Evolutionary conservation across 1,140 invertebrate species (phyloP), one percentile per base, ranked within the genome.

Genomic region (Gonioctena quinquepunctata): DNA sequence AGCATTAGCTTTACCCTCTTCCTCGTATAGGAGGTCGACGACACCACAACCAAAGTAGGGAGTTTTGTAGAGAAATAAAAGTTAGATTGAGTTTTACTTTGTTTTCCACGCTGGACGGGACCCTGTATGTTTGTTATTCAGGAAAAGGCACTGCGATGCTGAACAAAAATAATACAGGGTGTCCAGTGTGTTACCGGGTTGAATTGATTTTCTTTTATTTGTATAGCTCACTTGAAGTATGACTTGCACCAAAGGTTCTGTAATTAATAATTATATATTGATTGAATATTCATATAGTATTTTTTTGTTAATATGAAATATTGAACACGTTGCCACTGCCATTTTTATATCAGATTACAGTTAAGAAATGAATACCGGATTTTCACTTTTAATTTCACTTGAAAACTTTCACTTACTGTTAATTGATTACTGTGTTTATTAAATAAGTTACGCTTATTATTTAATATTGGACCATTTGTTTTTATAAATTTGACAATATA

Each of bases 11-110:
- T 75, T 83, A 70, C 82, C 81, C 59, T 72, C 83, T 5, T 69
- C 84, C 5, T 56, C 80, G 77, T 64, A 84, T 76, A 76, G 82
- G 73, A 81, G 83, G 60, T 84, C 85, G 11, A 82, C 82, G 26
- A 85, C 85, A 5, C 82, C 81, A 63, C 83, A 84, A 71, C 74
- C 84, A 6, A 79, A 79, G 67, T 79, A 76, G 42, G 42, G 18
- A 23, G 4, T 64, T 1, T 25, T 0, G 48, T 66, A 59, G 56
- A 25, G 8, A 2, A 23, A 13, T 52, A n/a, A 16, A 28, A 11
- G 23, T 59, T 8, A 18, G 50, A 6, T n/a, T 8, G n/a, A 18
- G n/a, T 54, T 54, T 54, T 18, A 54, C 33, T 42, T 42, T 42
- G 33, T 42, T 42, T 13, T n/a, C 33, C 16, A 42, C 7, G 16